A percentile compares a stretch with the other conserved stretches of the same genome.
These are phyloP conservation scores for Leptinotarsa rubiginosa DNA, from an alignment of 2,888 invertebrate genomes.

Conservation along the genomic window DNA sequence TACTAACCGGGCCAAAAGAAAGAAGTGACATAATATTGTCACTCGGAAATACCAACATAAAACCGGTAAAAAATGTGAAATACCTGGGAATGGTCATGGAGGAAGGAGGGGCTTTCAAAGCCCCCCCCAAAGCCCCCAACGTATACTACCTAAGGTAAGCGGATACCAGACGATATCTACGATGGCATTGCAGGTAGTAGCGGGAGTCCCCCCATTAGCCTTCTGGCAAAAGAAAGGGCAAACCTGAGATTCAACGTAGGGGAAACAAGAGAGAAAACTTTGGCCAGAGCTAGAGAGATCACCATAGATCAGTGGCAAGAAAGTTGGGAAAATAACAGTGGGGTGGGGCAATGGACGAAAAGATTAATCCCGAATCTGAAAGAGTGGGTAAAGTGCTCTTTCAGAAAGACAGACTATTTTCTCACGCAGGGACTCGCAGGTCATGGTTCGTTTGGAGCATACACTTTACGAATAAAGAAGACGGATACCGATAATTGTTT, in stretches of 20 bases:
- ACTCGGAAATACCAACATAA: background rate
- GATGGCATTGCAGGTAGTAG: slow-evolving; percentile 31
- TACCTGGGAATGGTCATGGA: slow-evolving; percentile 16
- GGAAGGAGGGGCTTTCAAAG: background rate
- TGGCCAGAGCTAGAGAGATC: background rate
- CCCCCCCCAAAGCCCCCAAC: too few relatives aligned
- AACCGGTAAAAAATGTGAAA: background rate
- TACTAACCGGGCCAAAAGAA: background rate
- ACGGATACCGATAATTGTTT: background rate
- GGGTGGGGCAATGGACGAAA: background rate
- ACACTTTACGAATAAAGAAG: background rate
- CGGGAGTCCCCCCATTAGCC: slow-evolving; percentile 31
- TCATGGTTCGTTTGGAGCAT: background rate
- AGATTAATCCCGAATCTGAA: background rate
- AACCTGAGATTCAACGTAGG: background rate
- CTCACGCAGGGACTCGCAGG: background rate
- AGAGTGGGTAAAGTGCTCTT: background rate
- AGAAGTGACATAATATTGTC: slow-evolving; percentile 4
- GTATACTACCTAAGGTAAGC: too few relatives aligned
- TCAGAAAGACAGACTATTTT: background rate
- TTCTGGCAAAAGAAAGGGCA: slow-evolving; percentile 25
- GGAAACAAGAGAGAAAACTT: background rate
- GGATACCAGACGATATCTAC: slow-evolving; percentile 33
- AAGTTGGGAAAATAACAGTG: background rate
- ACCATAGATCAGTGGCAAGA: background rate